Evolutionary conservation across 2,888 invertebrate genomes (phyloP).

Genomic region (Diloba caeruleocephala): DNA sequence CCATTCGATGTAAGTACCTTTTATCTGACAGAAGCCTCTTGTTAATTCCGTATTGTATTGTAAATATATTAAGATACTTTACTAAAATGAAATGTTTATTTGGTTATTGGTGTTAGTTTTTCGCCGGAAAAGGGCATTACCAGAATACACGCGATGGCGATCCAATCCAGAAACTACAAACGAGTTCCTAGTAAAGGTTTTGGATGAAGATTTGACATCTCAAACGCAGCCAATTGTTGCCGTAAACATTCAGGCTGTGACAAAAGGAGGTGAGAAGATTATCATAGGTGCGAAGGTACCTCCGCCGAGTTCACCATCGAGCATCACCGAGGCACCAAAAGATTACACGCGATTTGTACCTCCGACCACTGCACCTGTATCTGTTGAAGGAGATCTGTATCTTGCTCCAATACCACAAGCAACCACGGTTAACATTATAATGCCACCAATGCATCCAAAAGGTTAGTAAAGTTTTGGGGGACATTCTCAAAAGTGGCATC

Average conservation of each 20-base stretch:
- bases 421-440: conserved; percentile 35
- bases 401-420: conserved; percentile 37
- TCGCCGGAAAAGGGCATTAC: conserved; percentile 73
- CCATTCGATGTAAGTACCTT: conserved; percentile 70
- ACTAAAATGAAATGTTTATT: conserved; percentile 9
- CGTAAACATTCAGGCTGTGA: conserved; percentile 72
- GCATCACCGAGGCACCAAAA: conserved; percentile 46
- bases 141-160: conserved; percentile 81
- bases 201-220: conserved; percentile 76
- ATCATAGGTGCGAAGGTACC: conserved; percentile 74
- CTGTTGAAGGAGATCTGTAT: conserved; percentile 48
- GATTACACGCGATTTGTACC: conserved; percentile 79
- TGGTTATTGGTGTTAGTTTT: conserved; percentile 60
- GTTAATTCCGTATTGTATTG: not conserved
- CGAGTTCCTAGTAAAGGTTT: conserved; percentile 83
- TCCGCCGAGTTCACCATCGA: conserved; percentile 45
- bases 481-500: no score
- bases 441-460: conserved; percentile 26
- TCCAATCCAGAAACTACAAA: conserved; percentile 69
- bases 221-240: conserved; percentile 68
- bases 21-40: not conserved
- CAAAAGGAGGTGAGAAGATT: conserved; percentile 70
- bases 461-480: conserved; percentile 20
- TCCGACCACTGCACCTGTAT: conserved; percentile 62
- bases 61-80: not conserved